phyloP scores from a whole-genome alignment of 53 echinoderm and acorn worm species.

The Patiria pectinifera region DNA sequence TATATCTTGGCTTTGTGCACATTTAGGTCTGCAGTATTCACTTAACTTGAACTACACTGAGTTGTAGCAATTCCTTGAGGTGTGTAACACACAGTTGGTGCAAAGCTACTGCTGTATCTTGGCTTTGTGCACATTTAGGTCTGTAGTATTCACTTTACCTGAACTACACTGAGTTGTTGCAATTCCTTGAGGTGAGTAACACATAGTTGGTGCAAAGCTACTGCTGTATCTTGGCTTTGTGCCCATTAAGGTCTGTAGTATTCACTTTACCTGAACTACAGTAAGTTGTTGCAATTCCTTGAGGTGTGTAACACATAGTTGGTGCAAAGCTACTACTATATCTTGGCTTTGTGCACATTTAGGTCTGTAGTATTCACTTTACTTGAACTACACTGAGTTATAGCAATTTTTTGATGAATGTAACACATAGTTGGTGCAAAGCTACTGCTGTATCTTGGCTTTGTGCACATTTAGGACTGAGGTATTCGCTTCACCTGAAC shows the following conservation, averaged over 20 bases:
- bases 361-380: no score
- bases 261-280: slow-evolving; percentile 74
- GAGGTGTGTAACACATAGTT: slow-evolving; percentile 90
- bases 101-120: slow-evolving; percentile 65
- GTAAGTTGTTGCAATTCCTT: slow-evolving; percentile 95
- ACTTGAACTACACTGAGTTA: slow-evolving; percentile 89
- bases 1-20: neutral
- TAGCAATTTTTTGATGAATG: slow-evolving; percentile 90
- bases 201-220: slow-evolving; percentile 84
- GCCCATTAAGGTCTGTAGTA: neutral
- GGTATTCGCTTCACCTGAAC: slow-evolving; percentile 68
- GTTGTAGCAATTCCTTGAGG: slow-evolving; percentile 89
- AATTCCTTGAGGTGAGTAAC: slow-evolving; percentile 92
- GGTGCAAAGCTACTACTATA: slow-evolving; percentile 80
- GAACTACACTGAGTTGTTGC: slow-evolving; percentile 84
- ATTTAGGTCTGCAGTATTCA: neutral
- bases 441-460: neutral
- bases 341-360: no score
- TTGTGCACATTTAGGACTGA: neutral
- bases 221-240: neutral
- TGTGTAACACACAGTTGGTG: slow-evolving; percentile 97
- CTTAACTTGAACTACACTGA: slow-evolving; percentile 85
- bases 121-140: neutral
- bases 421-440: slow-evolving; percentile 92
- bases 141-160: slow-evolving; percentile 62